Base-by-base conservation (phyloP, 2,113 vertebrate genomes). In the Callionymus lyra region DNA sequence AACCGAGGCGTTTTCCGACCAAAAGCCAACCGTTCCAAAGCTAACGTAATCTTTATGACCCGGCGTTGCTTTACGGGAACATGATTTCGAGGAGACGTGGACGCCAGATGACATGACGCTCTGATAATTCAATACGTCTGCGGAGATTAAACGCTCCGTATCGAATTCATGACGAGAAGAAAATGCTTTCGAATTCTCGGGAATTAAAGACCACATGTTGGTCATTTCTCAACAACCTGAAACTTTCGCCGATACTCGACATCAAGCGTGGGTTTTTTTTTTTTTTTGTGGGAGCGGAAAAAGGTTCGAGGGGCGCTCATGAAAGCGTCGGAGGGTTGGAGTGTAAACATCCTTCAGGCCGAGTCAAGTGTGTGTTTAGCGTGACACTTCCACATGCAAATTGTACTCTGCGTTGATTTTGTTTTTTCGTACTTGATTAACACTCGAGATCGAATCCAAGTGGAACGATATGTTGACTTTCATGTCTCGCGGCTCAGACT, bases 151-250 rank as follows among this genome's bases (percentile, higher is more conserved):
- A 41, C 39, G 34, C 33, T 32, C 10, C 35, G 15, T 40, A 33
- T 31, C 34, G 47, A 19, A 59, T 44, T 31, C 42, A 66, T 31
- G 21, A 8, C 4, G 21, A 8, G 21, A 27, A 27, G 4, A 27
- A 27, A n/a, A 27, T 4, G 21, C 21, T 27, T 5, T 27, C 21
- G 21, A 27, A 27, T 27, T 27, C 21, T 5, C 8, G 21, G 21
- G 4, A 8, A 11, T 59, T 68, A 63, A 47, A 39, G 16, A 36
- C 54, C 62, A 67, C 62, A 62, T 59, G 62, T 50, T 62, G 61
- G 44, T 52, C 41, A 56, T 71, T 71, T 67, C 59, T 21, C 10
- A 56, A 21, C 45, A 50, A 66, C 41, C 50, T 65, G 60, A 73
- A 75, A 47, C 41, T 46, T 43, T 36, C 12, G 40, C 43, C 49